Percentiles rank a stretch among this genome's conserved stretches.
These are phyloP conservation scores for Neuroterus valhalla DNA, from an alignment of 1,140 invertebrate species.

Conservation along the genomic window DNA sequence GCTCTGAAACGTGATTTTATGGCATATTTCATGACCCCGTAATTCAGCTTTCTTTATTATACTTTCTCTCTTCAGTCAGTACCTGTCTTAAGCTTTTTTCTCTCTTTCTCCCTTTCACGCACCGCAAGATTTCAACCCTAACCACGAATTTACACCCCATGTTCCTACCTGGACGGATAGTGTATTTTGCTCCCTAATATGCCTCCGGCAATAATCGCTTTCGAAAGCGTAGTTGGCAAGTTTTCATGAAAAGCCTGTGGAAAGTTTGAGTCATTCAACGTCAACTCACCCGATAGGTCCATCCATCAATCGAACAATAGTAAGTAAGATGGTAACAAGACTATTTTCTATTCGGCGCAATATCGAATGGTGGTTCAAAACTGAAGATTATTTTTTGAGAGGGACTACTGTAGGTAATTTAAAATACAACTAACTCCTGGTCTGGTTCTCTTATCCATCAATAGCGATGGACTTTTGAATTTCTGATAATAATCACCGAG, in stretches of 20 bases:
- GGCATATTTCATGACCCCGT: slow-evolving; percentile 33
- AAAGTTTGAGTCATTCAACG: slow-evolving; percentile 17
- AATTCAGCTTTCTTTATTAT: slow-evolving; percentile 24
- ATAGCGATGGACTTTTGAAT: slow-evolving; percentile 38
- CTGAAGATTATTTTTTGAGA: not conserved
- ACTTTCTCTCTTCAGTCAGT: not conserved
- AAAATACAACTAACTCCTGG: not conserved
- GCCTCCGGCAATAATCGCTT: not conserved
- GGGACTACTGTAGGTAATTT: not conserved
- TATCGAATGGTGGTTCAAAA: not conserved
- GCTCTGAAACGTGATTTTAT: slow-evolving; percentile 42
- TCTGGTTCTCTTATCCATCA: not conserved
- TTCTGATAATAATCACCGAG: slow-evolving; percentile 25
- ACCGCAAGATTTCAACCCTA: slow-evolving; percentile 30
- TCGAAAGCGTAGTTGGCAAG: not conserved
- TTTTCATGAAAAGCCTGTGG: slow-evolving; percentile 23
- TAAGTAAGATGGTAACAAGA: slow-evolving; percentile 3
- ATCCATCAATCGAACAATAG: slow-evolving; percentile 15
- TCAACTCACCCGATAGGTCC: slow-evolving; percentile 13
- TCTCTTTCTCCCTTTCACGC: not conserved
- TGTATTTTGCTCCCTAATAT: not conserved
- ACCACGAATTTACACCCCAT: slow-evolving; percentile 24
- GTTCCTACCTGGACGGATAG: not conserved
- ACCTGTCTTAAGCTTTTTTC: not conserved
- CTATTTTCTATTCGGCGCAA: slow-evolving; percentile 1